phyloP scores from a whole-genome alignment of 2,888 invertebrate species.

The Tachystola acroxantha region DNA sequence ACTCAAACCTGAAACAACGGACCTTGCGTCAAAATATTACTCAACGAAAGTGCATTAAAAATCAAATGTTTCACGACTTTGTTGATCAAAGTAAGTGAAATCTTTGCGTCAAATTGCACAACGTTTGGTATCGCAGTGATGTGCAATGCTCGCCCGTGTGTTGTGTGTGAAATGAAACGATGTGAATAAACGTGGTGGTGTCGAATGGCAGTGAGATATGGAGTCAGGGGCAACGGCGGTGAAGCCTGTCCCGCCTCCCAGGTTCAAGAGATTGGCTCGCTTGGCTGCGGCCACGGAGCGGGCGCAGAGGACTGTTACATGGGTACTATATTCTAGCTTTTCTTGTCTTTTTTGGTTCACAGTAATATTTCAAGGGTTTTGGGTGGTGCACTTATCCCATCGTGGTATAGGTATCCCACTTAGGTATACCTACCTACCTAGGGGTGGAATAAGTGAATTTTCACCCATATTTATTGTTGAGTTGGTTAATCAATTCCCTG shows the following conservation, averaged over 20 bases:
- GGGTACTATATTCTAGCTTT: constrained; percentile 37
- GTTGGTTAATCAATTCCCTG: too few relatives aligned
- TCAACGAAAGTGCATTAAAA: neutral
- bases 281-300: constrained; percentile 48
- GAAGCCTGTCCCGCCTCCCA: constrained; percentile 64
- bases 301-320: constrained; percentile 58
- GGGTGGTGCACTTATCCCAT: too few relatives aligned
- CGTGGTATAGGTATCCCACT: too few relatives aligned
- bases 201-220: constrained; percentile 38
- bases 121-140: constrained; percentile 15
- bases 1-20: too few relatives aligned
- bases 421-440: too few relatives aligned
- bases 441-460: too few relatives aligned
- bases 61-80: constrained; percentile 50
- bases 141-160: constrained; percentile 11
- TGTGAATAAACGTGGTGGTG: constrained; percentile 21
- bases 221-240: constrained; percentile 25
- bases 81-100: constrained; percentile 51
- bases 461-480: too few relatives aligned
- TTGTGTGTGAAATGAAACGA: constrained; percentile 18
- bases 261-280: constrained; percentile 64
- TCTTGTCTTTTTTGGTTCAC: neutral
- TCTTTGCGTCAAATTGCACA: constrained; percentile 30
- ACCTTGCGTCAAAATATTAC: neutral
- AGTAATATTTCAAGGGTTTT: neutral